A percentile compares a stretch with the other conserved stretches of the same genome.
These are phyloP conservation scores for Ladona fulva DNA, from an alignment of 1,140 invertebrate genomes.

Conservation along the genomic window DNA sequence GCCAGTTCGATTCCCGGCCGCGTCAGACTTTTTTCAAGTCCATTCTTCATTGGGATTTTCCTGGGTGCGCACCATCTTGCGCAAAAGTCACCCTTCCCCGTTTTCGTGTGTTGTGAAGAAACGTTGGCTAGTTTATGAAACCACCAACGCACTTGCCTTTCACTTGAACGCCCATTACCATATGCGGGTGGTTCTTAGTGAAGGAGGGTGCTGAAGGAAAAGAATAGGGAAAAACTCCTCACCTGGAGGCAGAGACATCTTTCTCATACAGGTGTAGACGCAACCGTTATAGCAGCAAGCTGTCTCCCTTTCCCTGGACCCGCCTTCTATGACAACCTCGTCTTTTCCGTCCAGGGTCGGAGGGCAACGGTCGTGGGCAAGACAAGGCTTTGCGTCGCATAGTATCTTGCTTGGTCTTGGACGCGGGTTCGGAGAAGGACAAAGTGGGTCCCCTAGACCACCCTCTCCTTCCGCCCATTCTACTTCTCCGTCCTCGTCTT, in stretches of 20 bases:
- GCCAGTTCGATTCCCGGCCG: too few species aligned
- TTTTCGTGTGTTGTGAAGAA: too few species aligned
- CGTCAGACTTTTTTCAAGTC: too few species aligned
- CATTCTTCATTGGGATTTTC: too few species aligned
- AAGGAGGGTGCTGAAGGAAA: too few species aligned
- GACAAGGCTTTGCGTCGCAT: not conserved
- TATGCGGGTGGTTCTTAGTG: too few species aligned
- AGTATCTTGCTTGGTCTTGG: not conserved
- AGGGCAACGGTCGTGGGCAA: not conserved
- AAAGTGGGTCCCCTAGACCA: not conserved
- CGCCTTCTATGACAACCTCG: not conserved
- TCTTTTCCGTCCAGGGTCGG: not conserved
- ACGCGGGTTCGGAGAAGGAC: not conserved
- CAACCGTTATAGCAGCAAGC: slow-evolving; percentile 14
- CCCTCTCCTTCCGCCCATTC: not conserved
- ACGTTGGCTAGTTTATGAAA: too few species aligned
- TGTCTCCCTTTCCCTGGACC: not conserved
- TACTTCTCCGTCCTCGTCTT: not conserved
- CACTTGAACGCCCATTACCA: too few species aligned
- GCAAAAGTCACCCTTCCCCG: too few species aligned
- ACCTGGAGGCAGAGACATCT: slow-evolving; percentile 4
- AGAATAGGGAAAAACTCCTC: not conserved
- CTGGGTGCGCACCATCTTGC: too few species aligned
- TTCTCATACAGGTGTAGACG: slow-evolving; percentile 11
- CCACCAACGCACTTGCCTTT: too few species aligned